Evolutionary conservation across 2,113 vertebrate species (phyloP).

Genomic region (Calyptommatus sinebrachiatus): DNA sequence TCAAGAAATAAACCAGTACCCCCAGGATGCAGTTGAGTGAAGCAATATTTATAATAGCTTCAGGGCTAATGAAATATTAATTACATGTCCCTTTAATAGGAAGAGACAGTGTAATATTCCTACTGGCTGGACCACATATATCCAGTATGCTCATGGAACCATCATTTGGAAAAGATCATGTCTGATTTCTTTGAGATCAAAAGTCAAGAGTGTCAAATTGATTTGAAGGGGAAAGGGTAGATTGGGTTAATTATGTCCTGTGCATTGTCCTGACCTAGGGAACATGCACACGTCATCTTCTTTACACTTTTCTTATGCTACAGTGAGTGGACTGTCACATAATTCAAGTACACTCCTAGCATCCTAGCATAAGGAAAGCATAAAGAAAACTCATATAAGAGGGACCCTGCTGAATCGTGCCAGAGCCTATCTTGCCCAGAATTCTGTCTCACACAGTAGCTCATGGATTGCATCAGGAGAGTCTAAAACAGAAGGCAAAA

Average conservation of each 20-base stretch:
- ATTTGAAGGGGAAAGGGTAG: not conserved
- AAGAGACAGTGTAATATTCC: slow-evolving; percentile 37
- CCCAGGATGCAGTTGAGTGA: slow-evolving; percentile 30
- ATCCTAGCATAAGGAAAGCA: no score
- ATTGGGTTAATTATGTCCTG: not conserved
- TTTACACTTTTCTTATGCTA: no score
- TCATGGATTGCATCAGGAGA: no score
- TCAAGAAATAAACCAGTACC: slow-evolving; percentile 50
- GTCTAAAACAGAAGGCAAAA: no score
- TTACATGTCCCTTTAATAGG: slow-evolving; percentile 47
- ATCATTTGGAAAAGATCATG: slow-evolving; percentile 14
- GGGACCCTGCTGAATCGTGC: no score
- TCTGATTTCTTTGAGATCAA: slow-evolving; percentile 14
- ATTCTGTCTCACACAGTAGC: no score
- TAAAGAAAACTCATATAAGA: no score
- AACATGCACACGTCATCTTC: no score
- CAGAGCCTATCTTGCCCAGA: no score
- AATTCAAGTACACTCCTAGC: no score
- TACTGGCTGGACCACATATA: not conserved
- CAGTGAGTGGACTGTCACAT: no score
- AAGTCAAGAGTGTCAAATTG: not conserved
- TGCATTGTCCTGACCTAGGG: not conserved
- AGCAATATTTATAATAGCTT: slow-evolving; percentile 53
- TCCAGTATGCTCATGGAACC: slow-evolving; percentile 10
- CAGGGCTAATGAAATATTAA: slow-evolving; percentile 59